These are phyloP conservation scores for Chloebia gouldiae DNA, from an alignment of 2,113 vertebrate genomes.

Conservation along the genomic window DNA sequence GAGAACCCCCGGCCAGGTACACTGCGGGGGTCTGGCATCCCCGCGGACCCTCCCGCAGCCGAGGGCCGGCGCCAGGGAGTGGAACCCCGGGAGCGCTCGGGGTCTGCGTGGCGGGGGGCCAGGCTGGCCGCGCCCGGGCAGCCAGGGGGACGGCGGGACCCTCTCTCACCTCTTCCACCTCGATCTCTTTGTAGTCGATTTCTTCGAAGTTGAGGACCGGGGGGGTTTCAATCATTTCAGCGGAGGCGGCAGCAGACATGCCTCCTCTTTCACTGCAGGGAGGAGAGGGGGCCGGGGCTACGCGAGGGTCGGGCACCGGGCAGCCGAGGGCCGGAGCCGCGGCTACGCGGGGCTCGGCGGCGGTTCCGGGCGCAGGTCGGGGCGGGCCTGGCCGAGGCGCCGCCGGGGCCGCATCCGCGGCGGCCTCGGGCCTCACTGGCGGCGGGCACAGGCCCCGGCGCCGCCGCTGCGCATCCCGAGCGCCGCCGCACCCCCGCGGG, in stretches of 20 bases:
- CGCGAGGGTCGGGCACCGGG: neutral
- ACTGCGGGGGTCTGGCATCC: accelerated
- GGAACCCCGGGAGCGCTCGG: neutral
- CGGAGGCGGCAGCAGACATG: slow-evolving; percentile 79
- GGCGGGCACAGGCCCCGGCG: too few species aligned
- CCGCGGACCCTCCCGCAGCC: neutral
- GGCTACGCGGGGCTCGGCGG: neutral
- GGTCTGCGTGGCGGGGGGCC: neutral
- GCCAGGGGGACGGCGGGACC: neutral
- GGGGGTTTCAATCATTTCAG: slow-evolving; percentile 92
- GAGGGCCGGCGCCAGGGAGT: neutral
- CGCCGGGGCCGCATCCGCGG: slow-evolving; percentile 13
- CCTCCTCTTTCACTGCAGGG: slow-evolving; percentile 26
- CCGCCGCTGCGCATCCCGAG: too few species aligned
- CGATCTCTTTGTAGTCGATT: slow-evolving; percentile 94
- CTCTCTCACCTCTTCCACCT: slow-evolving; percentile 91
- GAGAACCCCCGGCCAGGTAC: neutral
- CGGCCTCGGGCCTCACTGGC: neutral
- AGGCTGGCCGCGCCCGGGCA: neutral
- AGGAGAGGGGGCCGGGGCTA: neutral
- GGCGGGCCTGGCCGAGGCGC: neutral
- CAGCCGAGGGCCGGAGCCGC: neutral
- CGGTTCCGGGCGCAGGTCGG: neutral
- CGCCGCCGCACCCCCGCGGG: too few species aligned
- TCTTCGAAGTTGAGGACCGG: slow-evolving; percentile 96